Conservation (phyloP, 2,797 vertebrate genomes). For the Sebastes matsubarae region DNA sequence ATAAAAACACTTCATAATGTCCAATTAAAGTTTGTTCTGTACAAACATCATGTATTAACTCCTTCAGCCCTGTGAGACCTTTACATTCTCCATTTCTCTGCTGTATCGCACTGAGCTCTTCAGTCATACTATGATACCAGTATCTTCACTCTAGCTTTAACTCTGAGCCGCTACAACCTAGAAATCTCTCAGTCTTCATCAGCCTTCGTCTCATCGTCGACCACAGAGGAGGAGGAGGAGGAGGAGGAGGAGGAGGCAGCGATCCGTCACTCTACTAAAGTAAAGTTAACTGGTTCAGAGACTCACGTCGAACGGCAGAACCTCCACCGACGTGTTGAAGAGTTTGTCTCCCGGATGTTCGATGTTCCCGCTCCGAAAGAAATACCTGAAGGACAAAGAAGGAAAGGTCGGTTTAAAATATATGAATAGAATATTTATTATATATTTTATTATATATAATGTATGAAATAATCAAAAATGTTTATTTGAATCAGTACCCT, state of each 20-base stretch:
- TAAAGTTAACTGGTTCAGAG: neutral
- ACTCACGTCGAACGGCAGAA: slow-evolving; percentile 96
- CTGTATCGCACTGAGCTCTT: too few relatives aligned
- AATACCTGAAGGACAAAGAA: slow-evolving; percentile 85
- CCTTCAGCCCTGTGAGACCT: too few relatives aligned
- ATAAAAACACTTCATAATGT: neutral
- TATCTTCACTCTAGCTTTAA: too few relatives aligned
- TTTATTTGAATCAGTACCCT: too few relatives aligned
- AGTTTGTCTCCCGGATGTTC: slow-evolving; percentile 99
- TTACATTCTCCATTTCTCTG: too few relatives aligned
- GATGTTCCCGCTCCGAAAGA: slow-evolving; percentile 97
- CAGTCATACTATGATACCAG: too few relatives aligned
- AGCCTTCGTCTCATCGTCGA: neutral
- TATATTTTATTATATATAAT: too few relatives aligned
- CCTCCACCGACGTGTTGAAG: slow-evolving; percentile 96
- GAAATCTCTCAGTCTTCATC: neutral
- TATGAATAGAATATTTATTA: too few relatives aligned
- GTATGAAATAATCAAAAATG: neutral
- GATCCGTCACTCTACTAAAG: too few relatives aligned
- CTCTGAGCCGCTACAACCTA: too few relatives aligned
- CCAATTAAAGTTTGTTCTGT: neutral
- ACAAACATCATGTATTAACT: neutral
- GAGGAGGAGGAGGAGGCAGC: too few relatives aligned
- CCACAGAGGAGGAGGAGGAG: neutral
- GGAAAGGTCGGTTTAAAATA: neutral